Base-by-base conservation (phyloP, 2,113 vertebrate species). In the Centropus unirufus region DNA sequence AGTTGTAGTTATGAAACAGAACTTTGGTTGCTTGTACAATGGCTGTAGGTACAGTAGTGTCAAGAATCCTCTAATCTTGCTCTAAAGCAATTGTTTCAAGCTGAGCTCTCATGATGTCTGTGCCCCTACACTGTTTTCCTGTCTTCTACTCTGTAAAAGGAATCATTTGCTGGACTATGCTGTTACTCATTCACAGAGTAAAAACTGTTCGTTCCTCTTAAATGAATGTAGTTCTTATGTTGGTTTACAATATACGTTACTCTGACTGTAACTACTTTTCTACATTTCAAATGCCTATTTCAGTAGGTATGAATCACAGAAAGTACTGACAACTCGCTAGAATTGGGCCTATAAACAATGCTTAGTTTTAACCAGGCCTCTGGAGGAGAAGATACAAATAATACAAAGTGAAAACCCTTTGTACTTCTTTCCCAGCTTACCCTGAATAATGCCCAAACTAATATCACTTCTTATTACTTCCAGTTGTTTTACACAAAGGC, bases 401-500 rank as follows among this genome's bases (percentile, higher is more conserved):
- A 94, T 84, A 92, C 92, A 92, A 96, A 97, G 92, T 91, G 90
- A 95, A 97, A 97, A 83, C 47, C 79, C 75, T 92, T 83, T 96
- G 95, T 78, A 78, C 69, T 88, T 95, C 92, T 97, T 97, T 95
- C 92, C 97, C 67, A 30, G 54, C 93, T 96, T 89, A 90, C 79
- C 81, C 83, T 97, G 96, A 97, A 87, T 97, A 94, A 96, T 97
- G 84, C 92, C 92, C 94, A 95, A 96, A 84, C 96, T 97, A 96
- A 95, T 96, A 97, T 95, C 61, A 83, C 68, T 81, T 66, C 52
- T 96, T 94, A 96, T 97, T 97, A 92, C 97, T 98, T 98, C 97
- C 98, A 97, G 96, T 96, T 98, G 97, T 98, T 98, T 97, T 97
- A 92, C 95, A 97, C 97, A 97, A 98, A 97, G 95, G 86, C 97